Conservation (phyloP, 2,113 vertebrate species). For the Osmerus mordax region DNA sequence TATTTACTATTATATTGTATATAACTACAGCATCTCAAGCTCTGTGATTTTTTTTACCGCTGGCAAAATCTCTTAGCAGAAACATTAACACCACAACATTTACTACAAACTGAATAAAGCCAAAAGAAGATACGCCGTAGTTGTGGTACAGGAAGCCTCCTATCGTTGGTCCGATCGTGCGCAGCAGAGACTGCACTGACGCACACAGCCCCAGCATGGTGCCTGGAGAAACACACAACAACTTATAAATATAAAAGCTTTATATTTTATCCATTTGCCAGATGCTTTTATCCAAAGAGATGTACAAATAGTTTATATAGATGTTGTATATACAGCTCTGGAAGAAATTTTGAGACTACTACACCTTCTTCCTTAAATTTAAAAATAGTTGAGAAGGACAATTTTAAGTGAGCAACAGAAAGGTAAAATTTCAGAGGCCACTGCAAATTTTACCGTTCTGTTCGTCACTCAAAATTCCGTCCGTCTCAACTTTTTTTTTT, state of each 20-base stretch:
- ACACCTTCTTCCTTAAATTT: no score
- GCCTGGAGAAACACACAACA: conserved; percentile 65
- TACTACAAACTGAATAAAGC: conserved; percentile 76
- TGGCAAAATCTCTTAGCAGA: conserved; percentile 63
- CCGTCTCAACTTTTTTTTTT: no score
- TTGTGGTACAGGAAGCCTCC: conserved; percentile 83
- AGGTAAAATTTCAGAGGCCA: no score
- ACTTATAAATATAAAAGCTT: neutral
- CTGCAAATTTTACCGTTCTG: no score
- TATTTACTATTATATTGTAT: neutral
- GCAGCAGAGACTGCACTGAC: conserved; percentile 80
- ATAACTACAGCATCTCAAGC: conserved; percentile 26
- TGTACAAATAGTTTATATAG: neutral
- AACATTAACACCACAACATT: conserved; percentile 72
- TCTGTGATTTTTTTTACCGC: conserved; percentile 19
- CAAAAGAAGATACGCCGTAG: conserved; percentile 82
- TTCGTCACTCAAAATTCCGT: no score
- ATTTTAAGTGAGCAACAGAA: neutral
- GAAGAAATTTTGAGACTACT: no score
- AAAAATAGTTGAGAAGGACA: neutral
- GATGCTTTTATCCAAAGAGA: no score
- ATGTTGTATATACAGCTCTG: no score
- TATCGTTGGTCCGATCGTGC: conserved; percentile 82
- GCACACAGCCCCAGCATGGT: conserved; percentile 91
- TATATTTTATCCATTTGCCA: no score